phyloP scores from a whole-genome alignment of 2,797 vertebrate genomes.

The Cebuella pygmaea region DNA sequence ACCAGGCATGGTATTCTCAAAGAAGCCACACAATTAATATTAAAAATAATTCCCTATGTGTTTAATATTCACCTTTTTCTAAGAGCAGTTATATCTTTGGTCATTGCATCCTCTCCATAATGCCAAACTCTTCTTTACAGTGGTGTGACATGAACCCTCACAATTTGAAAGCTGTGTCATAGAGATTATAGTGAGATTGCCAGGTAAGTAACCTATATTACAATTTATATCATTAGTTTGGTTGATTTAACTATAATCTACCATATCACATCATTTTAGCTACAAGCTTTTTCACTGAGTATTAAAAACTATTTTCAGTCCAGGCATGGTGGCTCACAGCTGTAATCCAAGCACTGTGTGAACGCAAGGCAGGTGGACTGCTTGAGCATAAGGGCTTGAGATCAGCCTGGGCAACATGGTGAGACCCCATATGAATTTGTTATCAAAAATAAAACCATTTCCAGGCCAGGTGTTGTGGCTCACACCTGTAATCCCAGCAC shows the following conservation, averaged over 20 bases:
- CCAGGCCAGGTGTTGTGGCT: too few species aligned
- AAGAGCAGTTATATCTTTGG: neutral
- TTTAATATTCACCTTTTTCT: neutral
- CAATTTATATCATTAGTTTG: neutral
- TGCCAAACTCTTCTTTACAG: neutral
- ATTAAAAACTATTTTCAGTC: neutral
- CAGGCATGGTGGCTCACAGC: too few species aligned
- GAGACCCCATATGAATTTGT: too few species aligned
- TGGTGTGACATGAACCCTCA: neutral
- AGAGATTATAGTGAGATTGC: neutral
- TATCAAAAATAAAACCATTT: too few species aligned
- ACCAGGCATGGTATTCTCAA: neutral
- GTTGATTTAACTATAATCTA: neutral
- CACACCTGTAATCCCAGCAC: too few species aligned
- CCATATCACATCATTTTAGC: neutral
- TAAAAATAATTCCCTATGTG: neutral
- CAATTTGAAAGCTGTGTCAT: neutral
- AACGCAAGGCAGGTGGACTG: too few species aligned
- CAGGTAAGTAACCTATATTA: neutral
- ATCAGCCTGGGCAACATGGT: too few species aligned
- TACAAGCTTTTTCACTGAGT: neutral
- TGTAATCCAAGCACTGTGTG: too few species aligned
- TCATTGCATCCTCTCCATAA: neutral
- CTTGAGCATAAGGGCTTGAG: too few species aligned
- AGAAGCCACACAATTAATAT: neutral